Base-by-base conservation (phyloP, 2,113 vertebrate genomes). In the Procavia capensis region DNA sequence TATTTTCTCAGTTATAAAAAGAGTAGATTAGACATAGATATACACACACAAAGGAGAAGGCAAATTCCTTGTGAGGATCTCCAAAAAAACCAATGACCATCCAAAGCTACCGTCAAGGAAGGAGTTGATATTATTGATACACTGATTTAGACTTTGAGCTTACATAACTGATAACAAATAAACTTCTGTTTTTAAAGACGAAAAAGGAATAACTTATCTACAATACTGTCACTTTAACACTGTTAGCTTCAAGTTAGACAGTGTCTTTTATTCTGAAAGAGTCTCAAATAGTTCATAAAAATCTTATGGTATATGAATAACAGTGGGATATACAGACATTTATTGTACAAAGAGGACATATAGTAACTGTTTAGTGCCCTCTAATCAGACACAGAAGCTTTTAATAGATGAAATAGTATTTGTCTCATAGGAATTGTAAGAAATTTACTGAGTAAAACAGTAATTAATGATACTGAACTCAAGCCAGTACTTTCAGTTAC, bases 391-490 rank as follows among this genome's bases (percentile, higher is more conserved):
- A 80, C 34, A 72, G 31, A 95, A 83, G 17, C 61, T n/a, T 95
- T 88, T 39, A 79, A 54, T 39, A 76, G 6, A 93, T 41, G 88
- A 91, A 85, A 94, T 86, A 1, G 17, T 80, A 89, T 84, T 88
- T 96, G 57, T 24, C 43, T 90, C 79, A 82, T 76, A 76, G 47
- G 86, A 94, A 92, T 24, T 91, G 9, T 9, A 76, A 93, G 59
- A 39, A 83, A 81, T 92, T 80, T 86, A 78, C 63, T 87, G 57
- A 91, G 59, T 36, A 81, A 91, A 91, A 61, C 92, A 29, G 36
- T 88, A 93, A 91, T 94, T 90, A 96, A 84, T 36, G 83, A 86
- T 83, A 34, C 31, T 93, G 50, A 95, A 94, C n/a, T 68, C 36
- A 89, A 81, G 80, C 79, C 74, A 96, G 63, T 43, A 47, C 9